Percentiles rank a stretch among this genome's conserved stretches.
Conservation (phyloP, 1,140 invertebrate genomes). For the Atta texana region DNA sequence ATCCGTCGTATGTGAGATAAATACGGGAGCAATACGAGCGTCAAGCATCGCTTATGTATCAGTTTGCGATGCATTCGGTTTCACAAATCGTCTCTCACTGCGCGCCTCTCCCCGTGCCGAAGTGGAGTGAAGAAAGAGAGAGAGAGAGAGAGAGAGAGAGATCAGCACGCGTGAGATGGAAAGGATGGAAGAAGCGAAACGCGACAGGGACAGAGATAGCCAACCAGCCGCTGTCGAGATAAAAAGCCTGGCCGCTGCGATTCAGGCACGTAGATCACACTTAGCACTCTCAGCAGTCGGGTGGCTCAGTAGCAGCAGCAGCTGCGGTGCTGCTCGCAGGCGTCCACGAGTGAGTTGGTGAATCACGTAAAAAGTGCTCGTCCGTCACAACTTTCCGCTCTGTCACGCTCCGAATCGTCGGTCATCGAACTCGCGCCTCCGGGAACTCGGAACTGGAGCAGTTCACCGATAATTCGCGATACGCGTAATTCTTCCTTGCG, state of each 20-base stretch:
- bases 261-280: slow-evolving; percentile 80
- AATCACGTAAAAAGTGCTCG: slow-evolving; percentile 42
- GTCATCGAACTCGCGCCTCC: slow-evolving; percentile 38
- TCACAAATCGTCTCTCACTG: slow-evolving; percentile 18
- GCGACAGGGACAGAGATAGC: slow-evolving; percentile 25
- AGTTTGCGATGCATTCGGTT: slow-evolving; percentile 19
- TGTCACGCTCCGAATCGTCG: slow-evolving; percentile 40
- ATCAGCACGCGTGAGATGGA: background rate
- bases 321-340: slow-evolving; percentile 25
- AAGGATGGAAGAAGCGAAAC: background rate
- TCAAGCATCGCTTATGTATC: slow-evolving; percentile 9
- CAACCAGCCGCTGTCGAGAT: slow-evolving; percentile 51
- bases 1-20: slow-evolving; percentile 1
- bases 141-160: background rate
- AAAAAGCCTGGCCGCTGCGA: slow-evolving; percentile 62
- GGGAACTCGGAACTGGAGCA: slow-evolving; percentile 37
- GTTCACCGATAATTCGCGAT: slow-evolving; percentile 29
- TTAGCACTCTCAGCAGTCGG: slow-evolving; percentile 79
- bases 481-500: background rate
- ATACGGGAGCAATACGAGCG: background rate
- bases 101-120: background rate
- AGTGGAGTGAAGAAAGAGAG: slow-evolving; percentile 25
- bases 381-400: slow-evolving; percentile 12
- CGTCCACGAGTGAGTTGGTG: slow-evolving; percentile 39
- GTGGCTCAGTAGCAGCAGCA: slow-evolving; percentile 42